These are phyloP conservation scores for Myiozetetes cayanensis DNA, from an alignment of 2,113 vertebrate genomes.

Conservation along the genomic window DNA sequence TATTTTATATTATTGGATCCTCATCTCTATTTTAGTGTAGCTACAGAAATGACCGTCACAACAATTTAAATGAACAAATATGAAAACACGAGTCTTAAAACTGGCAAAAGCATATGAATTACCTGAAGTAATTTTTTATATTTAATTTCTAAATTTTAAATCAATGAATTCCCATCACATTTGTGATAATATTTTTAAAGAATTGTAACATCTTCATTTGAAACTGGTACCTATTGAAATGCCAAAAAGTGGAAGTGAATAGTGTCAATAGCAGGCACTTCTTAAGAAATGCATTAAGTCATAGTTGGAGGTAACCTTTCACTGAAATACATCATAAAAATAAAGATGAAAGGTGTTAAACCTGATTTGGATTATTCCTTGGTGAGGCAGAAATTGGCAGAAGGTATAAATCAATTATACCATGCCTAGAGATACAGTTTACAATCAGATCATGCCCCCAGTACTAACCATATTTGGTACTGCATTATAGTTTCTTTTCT, in stretches of 20 bases:
- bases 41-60: background rate
- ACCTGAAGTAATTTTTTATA: background rate
- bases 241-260: background rate
- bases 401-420: background rate
- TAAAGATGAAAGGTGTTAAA: background rate
- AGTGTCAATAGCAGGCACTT: background rate
- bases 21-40: background rate
- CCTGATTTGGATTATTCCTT: background rate
- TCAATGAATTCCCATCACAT: background rate
- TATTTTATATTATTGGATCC: background rate
- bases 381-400: background rate
- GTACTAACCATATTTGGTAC: background rate
- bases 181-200: background rate
- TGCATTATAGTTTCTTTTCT: background rate
- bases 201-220: background rate
- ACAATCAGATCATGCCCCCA: background rate
- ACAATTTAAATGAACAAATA: background rate
- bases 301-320: background rate
- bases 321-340: background rate
- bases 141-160: background rate
- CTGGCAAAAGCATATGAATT: background rate
- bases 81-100: background rate
- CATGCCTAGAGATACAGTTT: background rate
- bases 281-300: background rate
- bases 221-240: background rate